These are phyloP conservation scores for Aphelinus atriplicis DNA, from an alignment of 1,140 invertebrate species.

Conservation along the genomic window DNA sequence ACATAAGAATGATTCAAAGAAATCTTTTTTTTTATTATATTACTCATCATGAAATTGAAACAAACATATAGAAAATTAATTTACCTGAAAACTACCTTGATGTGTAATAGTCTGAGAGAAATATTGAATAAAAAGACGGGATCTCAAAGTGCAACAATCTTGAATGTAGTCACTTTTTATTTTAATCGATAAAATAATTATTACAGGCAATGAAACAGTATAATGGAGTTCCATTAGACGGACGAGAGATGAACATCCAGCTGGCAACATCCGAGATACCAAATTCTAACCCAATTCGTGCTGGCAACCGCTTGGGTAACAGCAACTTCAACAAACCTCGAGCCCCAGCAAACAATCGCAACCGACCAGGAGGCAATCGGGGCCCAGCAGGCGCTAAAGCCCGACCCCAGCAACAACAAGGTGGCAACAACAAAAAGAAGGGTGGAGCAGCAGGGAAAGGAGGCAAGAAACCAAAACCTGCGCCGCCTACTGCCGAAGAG, in stretches of 20 bases:
- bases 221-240: slow-evolving; percentile 95
- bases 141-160: too few species aligned
- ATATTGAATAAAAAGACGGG: too few species aligned
- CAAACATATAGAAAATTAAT: too few species aligned
- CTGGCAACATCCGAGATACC: slow-evolving; percentile 82
- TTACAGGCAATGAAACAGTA: slow-evolving; percentile 95
- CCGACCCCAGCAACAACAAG: neutral
- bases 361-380: slow-evolving; percentile 1
- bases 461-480: slow-evolving; percentile 50
- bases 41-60: too few species aligned
- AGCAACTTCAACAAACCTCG: slow-evolving; percentile 31
- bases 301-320: slow-evolving; percentile 53
- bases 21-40: too few species aligned
- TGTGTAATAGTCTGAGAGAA: too few species aligned
- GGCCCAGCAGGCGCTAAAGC: neutral
- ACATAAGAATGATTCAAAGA: too few species aligned
- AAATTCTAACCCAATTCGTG: slow-evolving; percentile 54
- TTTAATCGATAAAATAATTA: neutral
- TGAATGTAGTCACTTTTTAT: slow-evolving; percentile 22
- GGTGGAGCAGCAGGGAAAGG: neutral
- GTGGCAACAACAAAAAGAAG: slow-evolving; percentile 16
- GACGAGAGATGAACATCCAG: slow-evolving; percentile 94
- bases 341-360: neutral
- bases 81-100: too few species aligned
- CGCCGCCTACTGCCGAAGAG: slow-evolving; percentile 87